These are phyloP conservation scores for Coptotermes formosanus DNA, from an alignment of 1,140 invertebrate genomes.

Conservation along the genomic window DNA sequence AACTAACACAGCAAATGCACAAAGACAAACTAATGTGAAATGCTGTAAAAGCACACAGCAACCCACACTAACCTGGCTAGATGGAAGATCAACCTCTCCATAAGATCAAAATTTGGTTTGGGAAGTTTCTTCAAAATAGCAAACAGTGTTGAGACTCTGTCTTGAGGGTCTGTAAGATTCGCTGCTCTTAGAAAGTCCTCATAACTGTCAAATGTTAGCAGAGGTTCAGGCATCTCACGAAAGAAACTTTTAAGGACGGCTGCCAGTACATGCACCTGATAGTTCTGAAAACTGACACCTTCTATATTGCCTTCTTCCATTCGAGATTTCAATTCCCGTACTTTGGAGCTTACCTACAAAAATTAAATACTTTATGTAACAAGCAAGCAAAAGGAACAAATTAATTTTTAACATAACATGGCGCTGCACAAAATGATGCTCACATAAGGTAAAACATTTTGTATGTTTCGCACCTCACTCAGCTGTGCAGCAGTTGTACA, in stretches of 20 bases:
- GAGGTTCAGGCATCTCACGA: conserved; percentile 88
- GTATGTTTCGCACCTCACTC: no score
- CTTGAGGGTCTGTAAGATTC: conserved; percentile 76
- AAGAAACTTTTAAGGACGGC: conserved; percentile 91
- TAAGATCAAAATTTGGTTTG: conserved; percentile 83
- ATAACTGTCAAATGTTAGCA: conserved; percentile 90
- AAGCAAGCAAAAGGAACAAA: not conserved
- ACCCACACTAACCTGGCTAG: conserved; percentile 63
- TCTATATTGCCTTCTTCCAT: conserved; percentile 73
- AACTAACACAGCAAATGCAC: no score
- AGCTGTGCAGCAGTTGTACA: no score
- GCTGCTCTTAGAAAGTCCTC: conserved; percentile 89
- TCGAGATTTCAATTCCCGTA: conserved; percentile 68
- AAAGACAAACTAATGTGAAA: no score
- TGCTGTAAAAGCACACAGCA: no score
- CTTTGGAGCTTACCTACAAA: conserved; percentile 60
- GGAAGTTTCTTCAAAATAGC: conserved; percentile 87
- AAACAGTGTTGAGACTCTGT: conserved; percentile 80
- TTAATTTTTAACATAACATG: not conserved
- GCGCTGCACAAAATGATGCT: no score
- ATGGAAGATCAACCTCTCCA: conserved; percentile 92
- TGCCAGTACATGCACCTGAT: conserved; percentile 83
- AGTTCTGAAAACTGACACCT: conserved; percentile 66
- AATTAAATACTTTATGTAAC: conserved; percentile 28
- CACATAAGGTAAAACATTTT: no score